phyloP scores from a whole-genome alignment of 2,113 vertebrate genomes.

The Climacteris rufus region DNA sequence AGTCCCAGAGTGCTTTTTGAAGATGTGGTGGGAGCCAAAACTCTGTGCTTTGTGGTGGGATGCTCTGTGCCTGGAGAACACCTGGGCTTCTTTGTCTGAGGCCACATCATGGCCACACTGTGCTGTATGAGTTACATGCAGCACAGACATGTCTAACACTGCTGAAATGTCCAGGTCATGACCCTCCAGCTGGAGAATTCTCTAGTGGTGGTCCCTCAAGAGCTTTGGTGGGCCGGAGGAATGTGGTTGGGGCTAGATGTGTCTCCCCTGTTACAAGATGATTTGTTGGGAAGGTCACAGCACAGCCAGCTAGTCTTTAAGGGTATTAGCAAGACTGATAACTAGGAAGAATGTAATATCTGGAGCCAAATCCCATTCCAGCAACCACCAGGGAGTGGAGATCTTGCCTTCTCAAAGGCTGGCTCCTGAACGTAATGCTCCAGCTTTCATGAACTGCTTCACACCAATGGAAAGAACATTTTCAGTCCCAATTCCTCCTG shows the following conservation, averaged over 20 bases:
- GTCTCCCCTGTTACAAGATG: not conserved
- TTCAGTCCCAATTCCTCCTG: not conserved
- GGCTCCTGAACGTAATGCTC: not conserved
- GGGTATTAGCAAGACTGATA: not conserved
- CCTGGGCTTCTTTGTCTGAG: not conserved
- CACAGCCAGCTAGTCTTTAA: not conserved
- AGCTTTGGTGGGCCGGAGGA: not conserved
- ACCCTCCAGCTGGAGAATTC: not conserved
- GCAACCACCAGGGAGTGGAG: not conserved
- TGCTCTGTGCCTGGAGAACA: not conserved
- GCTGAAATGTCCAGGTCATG: not conserved
- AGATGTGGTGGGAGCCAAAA: not conserved
- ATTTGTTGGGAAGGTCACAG: not conserved
- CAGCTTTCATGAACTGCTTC: not conserved
- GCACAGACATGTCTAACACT: not conserved
- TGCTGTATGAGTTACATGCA: not conserved
- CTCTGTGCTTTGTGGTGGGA: not conserved
- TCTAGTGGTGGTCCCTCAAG: not conserved
- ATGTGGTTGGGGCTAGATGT: not conserved
- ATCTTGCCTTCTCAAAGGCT: not conserved
- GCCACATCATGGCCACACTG: fast-evolving
- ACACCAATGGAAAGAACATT: not conserved
- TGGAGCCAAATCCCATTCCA: not conserved
- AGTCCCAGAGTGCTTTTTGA: not conserved
- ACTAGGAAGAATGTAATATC: not conserved